Base-by-base conservation (phyloP, 2,888 invertebrate genomes). In the Marronus borbonicus region DNA sequence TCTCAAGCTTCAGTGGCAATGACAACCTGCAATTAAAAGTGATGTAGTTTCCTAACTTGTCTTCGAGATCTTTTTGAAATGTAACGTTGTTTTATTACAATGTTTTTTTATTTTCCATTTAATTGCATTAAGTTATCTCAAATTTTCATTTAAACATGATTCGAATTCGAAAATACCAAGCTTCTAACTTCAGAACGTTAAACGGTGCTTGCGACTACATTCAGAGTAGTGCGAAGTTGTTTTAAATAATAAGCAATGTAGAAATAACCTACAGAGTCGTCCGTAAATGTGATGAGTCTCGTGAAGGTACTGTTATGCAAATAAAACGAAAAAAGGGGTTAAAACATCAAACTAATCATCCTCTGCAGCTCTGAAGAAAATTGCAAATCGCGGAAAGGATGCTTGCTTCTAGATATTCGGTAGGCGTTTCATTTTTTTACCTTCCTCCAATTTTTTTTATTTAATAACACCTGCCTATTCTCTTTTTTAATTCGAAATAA, bases 181-280 rank as follows among this genome's bases (percentile, higher is more conserved):
- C 20, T 55, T 8, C 55, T 55, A 55, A 55, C 55, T 55, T 55
- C 55, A 20, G 17, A n/a, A 2, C 2, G 8, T 55, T 2, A 1
- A 55, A 55, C 7, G 17, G 20, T 65, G 10, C 5, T 39, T 7
- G 55, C n/a, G 65, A 7, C 72, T 58, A 72, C 12, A 12, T 72
- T 72, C 60, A 14, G 39, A 1, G 14, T 60, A 60, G 44, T 60
- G 52, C 58, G 39, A 44, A 72, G 72, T 60, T 60, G 72, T 58
- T 58, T 72, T 58, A 72, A 72, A 72, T 49, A 50, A 49, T 24
- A 20, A 60, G 39, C 39, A 58, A 39, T 60, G 60, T 72, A 31
- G 60, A 72, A 72, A 72, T 72, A 72, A 72, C 72, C 72, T 72
- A 72, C 20, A 44, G 58, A 60, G 36, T 72, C 17, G 72, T 39